A percentile compares a stretch with the other conserved stretches of the same genome.
Evolutionary conservation across 2,113 vertebrate genomes (phyloP).

Genomic region (Varanus salvator): DNA sequence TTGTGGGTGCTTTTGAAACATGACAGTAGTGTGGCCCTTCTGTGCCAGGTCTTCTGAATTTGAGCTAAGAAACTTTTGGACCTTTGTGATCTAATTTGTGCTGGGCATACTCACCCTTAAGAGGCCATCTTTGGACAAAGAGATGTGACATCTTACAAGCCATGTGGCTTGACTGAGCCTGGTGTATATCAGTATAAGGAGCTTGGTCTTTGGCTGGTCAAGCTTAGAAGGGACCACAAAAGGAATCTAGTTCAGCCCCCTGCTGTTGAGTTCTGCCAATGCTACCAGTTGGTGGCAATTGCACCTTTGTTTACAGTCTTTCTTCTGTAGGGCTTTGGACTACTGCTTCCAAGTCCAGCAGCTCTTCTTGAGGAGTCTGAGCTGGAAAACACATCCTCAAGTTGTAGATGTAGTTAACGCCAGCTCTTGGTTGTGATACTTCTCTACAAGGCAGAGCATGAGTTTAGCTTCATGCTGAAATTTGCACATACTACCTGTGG

Average conservation of each 20-base stretch:
- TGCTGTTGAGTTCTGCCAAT: not conserved
- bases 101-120: too few species aligned
- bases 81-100: too few species aligned
- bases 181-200: too few species aligned
- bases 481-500: not conserved
- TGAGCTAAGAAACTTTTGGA: too few species aligned
- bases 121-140: too few species aligned
- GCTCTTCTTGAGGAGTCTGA: not conserved
- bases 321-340: not conserved
- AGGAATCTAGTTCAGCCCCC: not conserved
- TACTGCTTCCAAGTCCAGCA: not conserved
- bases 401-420: not conserved
- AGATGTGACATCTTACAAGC: too few species aligned
- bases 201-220: not conserved
- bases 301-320: not conserved
- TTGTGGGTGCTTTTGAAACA: not conserved
- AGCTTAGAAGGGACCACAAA: not conserved
- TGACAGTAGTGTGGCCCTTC: not conserved
- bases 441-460: not conserved
- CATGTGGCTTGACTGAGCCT: not conserved
- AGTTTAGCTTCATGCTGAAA: not conserved
- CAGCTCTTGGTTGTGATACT: not conserved
- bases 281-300: too few species aligned
- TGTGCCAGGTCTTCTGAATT: not conserved
- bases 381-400: not conserved